Evolutionary conservation across 1,140 invertebrate species (phyloP).

Genomic region (Drosophila paulistorum): DNA sequence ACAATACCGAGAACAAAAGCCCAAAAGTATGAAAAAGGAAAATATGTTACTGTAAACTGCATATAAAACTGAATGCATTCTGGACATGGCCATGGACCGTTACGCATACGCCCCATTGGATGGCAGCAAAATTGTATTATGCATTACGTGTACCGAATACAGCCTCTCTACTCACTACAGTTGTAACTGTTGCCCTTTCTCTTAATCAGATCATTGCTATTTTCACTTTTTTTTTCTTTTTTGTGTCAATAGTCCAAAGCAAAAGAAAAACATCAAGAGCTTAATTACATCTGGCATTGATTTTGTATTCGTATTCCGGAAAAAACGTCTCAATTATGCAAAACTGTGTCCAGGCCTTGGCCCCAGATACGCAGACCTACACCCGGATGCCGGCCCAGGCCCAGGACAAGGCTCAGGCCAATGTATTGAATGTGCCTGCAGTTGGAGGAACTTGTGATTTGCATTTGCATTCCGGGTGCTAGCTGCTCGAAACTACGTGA

Average conservation of each 20-base stretch:
- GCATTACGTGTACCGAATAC: conserved; percentile 20
- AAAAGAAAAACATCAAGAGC: conserved; percentile 28
- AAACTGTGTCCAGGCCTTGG: neutral
- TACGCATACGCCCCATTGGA: conserved; percentile 63
- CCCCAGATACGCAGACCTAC: neutral
- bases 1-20: conserved; percentile 35
- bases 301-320: conserved; percentile 31
- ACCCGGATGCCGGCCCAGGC: too few species aligned
- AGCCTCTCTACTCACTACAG: conserved; percentile 14
- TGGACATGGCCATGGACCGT: conserved; percentile 35
- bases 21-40: conserved; percentile 32
- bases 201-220: conserved; percentile 6
- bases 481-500: conserved; percentile 27
- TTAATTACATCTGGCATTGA: conserved; percentile 38
- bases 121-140: conserved; percentile 55
- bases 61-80: conserved; percentile 9
- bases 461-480: conserved; percentile 43
- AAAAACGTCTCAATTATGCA: conserved; percentile 52
- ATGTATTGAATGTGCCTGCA: conserved; percentile 13
- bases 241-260: neutral
- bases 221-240: neutral
- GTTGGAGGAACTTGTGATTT: conserved; percentile 19
- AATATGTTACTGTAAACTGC: conserved; percentile 12
- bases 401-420: neutral
- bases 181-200: neutral